These are phyloP conservation scores for Platorchestia sp. DNA, from an alignment of 1,140 invertebrate genomes.

Conservation along the genomic window DNA sequence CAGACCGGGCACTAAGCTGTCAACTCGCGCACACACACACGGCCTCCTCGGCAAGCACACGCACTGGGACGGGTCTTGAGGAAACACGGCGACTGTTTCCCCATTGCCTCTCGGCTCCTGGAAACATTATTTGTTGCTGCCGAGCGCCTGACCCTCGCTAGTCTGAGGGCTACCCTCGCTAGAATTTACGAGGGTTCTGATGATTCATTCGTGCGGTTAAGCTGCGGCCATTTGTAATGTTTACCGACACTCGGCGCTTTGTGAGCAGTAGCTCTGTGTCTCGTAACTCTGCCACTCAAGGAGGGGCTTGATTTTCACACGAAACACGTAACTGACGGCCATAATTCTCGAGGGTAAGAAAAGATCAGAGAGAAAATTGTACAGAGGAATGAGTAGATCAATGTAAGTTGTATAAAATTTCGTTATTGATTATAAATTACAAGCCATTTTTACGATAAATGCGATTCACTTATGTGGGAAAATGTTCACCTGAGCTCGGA, in stretches of 20 bases:
- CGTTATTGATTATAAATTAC: background rate
- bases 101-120: background rate
- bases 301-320: background rate
- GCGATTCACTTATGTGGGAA: no score
- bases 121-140: background rate
- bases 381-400: background rate
- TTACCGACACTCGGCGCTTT: background rate
- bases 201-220: slow-evolving; percentile 20
- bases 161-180: background rate
- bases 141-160: background rate
- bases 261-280: background rate
- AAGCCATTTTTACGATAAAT: no score
- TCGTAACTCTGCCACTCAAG: background rate
- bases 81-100: background rate
- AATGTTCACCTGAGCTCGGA: no score
- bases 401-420: background rate
- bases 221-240: background rate
- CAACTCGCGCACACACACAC: background rate
- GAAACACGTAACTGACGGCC: background rate
- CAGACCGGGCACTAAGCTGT: background rate
- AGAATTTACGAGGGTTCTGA: background rate
- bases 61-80: background rate
- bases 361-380: background rate
- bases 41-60: background rate
- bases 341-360: background rate